phyloP scores from a whole-genome alignment of 2,113 vertebrate species.

The Nyctibius bracteatus region DNA sequence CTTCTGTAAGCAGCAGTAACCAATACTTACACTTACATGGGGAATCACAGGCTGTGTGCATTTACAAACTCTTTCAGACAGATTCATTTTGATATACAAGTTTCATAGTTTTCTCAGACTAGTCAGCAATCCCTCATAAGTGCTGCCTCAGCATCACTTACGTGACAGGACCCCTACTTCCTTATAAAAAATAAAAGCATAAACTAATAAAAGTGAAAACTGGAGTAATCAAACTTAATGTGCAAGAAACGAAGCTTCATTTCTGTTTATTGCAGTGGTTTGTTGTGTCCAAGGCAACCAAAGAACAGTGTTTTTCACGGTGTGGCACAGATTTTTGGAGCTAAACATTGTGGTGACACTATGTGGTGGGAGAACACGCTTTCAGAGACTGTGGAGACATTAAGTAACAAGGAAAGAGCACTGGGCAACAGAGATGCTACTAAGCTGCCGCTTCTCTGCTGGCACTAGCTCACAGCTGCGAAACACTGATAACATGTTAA shows the following conservation, averaged over 20 bases:
- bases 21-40: background rate
- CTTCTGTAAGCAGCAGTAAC: background rate
- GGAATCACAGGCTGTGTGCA: background rate
- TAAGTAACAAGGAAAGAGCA: background rate
- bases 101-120: background rate
- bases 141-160: background rate
- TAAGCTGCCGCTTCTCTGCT: background rate
- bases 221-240: background rate
- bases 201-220: background rate
- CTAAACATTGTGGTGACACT: background rate
- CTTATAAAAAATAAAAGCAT: background rate
- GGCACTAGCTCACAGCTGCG: background rate
- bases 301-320: background rate
- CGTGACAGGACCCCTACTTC: background rate
- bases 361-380: background rate
- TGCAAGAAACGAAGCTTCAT: background rate
- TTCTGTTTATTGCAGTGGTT: background rate
- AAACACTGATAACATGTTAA: background rate
- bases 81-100: background rate
- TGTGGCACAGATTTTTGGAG: background rate
- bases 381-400: background rate
- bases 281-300: background rate
- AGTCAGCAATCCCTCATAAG: background rate
- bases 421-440: background rate
- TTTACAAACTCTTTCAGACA: background rate